phyloP scores from a whole-genome alignment of 2,113 vertebrate species.

The Percina caprodes region DNA sequence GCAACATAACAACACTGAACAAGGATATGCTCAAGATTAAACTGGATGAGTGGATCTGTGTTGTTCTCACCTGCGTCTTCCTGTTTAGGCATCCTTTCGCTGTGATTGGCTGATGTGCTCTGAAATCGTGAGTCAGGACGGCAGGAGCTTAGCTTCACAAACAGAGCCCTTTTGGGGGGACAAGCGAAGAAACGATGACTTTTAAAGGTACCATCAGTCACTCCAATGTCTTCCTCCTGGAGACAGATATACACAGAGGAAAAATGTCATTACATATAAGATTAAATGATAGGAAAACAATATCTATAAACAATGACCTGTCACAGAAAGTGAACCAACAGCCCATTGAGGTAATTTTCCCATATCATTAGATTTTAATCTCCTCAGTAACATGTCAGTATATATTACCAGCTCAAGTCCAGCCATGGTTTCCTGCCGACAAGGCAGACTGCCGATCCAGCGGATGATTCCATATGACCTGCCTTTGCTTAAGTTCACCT shows the following conservation, averaged over 20 bases:
- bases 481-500: slow-evolving; percentile 79
- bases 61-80: slow-evolving; percentile 53
- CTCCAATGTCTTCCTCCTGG: slow-evolving; percentile 84
- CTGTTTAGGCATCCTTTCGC: background rate
- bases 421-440: slow-evolving; percentile 68
- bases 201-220: slow-evolving; percentile 83
- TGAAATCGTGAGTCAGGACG: slow-evolving; percentile 84
- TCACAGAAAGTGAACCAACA: background rate
- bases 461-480: slow-evolving; percentile 85
- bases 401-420: slow-evolving; percentile 88
- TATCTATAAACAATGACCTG: background rate
- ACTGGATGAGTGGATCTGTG: background rate
- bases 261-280: too few species aligned
- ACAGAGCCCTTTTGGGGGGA: slow-evolving; percentile 81
- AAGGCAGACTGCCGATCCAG: slow-evolving; percentile 86
- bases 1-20: background rate
- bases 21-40: background rate
- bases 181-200: slow-evolving; percentile 80
- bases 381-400: background rate
- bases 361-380: background rate
- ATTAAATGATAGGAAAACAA: background rate
- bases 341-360: too few species aligned
- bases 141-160: slow-evolving; percentile 85
- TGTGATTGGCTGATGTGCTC: slow-evolving; percentile 1
- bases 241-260: background rate